Percentiles rank a stretch among this genome's conserved stretches.
These are phyloP conservation scores for Gnathonemus longibarbis DNA, from an alignment of 2,113 vertebrate species.

Conservation along the genomic window DNA sequence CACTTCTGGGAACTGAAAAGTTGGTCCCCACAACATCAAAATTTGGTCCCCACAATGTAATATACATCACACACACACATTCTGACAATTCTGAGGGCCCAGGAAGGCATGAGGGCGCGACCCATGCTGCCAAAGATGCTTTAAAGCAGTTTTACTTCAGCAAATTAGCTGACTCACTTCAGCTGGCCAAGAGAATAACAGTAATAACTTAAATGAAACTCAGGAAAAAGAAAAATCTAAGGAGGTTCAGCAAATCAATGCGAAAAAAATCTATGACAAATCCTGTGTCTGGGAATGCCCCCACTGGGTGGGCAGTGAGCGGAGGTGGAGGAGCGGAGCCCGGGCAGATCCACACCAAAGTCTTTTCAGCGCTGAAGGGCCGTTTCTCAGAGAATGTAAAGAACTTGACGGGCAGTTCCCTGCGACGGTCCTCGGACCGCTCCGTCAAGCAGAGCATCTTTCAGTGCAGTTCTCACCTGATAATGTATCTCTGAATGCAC, in stretches of 20 bases:
- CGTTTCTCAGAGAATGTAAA: background rate
- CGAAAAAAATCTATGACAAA: background rate
- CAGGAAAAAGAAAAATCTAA: background rate
- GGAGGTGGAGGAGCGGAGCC: background rate
- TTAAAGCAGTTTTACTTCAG: background rate
- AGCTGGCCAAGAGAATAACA: background rate
- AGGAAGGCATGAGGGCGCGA: background rate
- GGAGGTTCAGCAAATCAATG: background rate
- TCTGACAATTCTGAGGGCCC: background rate
- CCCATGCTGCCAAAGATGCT: background rate
- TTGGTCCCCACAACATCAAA: background rate
- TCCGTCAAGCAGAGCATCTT: background rate
- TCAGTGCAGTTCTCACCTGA: background rate
- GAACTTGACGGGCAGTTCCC: background rate
- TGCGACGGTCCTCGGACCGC: background rate
- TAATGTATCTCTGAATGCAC: background rate
- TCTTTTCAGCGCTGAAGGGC: background rate
- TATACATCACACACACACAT: background rate
- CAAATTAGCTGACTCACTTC: background rate
- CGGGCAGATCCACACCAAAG: background rate
- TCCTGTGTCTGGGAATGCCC: background rate
- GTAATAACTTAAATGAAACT: background rate
- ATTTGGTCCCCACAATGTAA: background rate
- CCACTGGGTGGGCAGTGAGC: background rate
- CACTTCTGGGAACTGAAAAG: background rate